A percentile compares a stretch with the other conserved stretches of the same genome.
phyloP scores from a whole-genome alignment of 2,888 invertebrate species.

The Odiellus spinosus region DNA sequence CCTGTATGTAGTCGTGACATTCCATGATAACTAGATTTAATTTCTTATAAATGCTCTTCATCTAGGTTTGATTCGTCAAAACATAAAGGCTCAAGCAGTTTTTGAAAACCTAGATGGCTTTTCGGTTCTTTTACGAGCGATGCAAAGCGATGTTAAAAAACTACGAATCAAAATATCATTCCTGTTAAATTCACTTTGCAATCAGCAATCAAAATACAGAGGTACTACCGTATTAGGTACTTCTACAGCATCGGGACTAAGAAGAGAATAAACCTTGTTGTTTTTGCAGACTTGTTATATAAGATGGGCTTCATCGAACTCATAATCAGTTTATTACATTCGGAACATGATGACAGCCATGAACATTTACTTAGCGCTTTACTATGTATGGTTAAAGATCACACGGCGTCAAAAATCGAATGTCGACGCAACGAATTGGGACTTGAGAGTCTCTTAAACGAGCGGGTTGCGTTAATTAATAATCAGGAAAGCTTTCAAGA shows the following conservation, averaged over 20 bases:
- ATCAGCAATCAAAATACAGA: conserved; percentile 38
- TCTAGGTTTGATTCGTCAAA: conserved; percentile 49
- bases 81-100: conserved; percentile 40
- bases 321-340: conserved; percentile 27
- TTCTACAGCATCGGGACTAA: no score
- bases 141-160: conserved; percentile 38
- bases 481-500: conserved; percentile 34
- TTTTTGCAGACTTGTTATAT: conserved; percentile 28
- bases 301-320: conserved; percentile 31
- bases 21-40: no score
- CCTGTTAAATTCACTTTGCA: conserved; percentile 45
- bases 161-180: conserved; percentile 56
- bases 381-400: conserved; percentile 33
- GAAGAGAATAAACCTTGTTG: no score
- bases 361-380: conserved; percentile 39
- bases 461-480: conserved; percentile 28
- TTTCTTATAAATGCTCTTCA: no score
- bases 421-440: conserved; percentile 34
- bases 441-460: conserved; percentile 30
- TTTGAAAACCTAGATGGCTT: conserved; percentile 49
- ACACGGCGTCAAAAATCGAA: conserved; percentile 30
- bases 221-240: no score
- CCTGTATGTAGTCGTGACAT: conserved; percentile 38
- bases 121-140: conserved; percentile 41
- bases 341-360: conserved; percentile 30